Evolutionary conservation across 2,113 vertebrate species (phyloP), one percentile per base, ranked within the genome.

Genomic region (Lipophrys pholis): DNA sequence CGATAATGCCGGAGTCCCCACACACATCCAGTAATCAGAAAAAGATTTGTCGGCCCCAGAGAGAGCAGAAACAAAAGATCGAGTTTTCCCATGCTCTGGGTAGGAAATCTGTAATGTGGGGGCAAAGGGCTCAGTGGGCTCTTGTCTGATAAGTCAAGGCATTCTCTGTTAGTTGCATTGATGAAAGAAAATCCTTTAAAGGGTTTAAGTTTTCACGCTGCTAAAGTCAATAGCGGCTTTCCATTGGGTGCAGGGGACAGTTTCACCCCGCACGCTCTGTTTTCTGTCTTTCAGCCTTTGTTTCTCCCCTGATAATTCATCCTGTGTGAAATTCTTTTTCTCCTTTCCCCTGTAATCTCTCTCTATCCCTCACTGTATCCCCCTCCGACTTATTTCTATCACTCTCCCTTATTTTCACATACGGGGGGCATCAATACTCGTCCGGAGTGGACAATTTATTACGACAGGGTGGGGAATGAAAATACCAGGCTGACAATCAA

Each of bases 31-130:
- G 69, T 69, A 66, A 86, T 87, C 85, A 84, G 56, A 73, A 74
- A 75, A 72, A 81, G 61, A 66, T 84, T 81, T 76, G 76, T 35
- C 1, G 53, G 54, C 63, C 77, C 77, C 42, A 21, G 35, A 55
- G 73, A 78, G 68, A 81, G 62, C 39, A 69, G 76, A 81, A 79
- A 84, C 83, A 90, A 85, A 80, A 52, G 65, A 83, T 82, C 5
- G 41, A 78, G 69, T 78, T 84, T 85, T 74, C 78, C 82, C 54
- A 74, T 87, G 71, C 70, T 81, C 64, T 63, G 46, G 8, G 67
- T 74, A 69, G 84, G 81, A 90, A 85, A 87, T 90, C 83, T 88
- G 89, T 87, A 88, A 89, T 90, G 84, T 69, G 81, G 82, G 86
- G 90, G 77, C 91, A 89, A 67, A 89, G 82, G 78, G 68, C 82